A percentile compares a stretch with the other conserved stretches of the same genome.
These are phyloP conservation scores for Sesia apiformis DNA, from an alignment of 2,888 invertebrate species.

Conservation along the genomic window DNA sequence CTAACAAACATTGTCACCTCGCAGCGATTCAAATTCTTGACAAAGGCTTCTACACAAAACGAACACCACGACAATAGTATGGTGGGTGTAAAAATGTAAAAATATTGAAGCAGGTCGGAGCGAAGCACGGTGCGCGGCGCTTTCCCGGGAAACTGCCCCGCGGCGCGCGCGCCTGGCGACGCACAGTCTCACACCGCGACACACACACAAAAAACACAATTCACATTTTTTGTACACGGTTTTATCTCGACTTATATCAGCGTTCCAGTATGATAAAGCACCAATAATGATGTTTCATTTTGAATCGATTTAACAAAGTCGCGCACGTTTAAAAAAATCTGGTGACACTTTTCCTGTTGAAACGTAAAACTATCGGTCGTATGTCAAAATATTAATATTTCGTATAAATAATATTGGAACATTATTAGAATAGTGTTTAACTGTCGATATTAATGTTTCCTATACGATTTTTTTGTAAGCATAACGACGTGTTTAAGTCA, in stretches of 20 bases:
- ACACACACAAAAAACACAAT: conserved; percentile 56
- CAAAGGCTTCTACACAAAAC: conserved; percentile 59
- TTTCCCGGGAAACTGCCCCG: conserved; percentile 69
- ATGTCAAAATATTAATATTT: background rate
- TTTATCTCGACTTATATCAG: conserved; percentile 64
- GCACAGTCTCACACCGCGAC: conserved; percentile 60
- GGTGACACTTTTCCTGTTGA: conserved; percentile 14
- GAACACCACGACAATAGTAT: conserved; percentile 47
- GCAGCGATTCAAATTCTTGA: conserved; percentile 52
- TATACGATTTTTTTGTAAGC: background rate
- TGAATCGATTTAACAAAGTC: conserved; percentile 55
- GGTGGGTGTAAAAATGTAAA: conserved; percentile 65
- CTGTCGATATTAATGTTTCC: background rate
- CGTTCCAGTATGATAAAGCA: conserved; percentile 63
- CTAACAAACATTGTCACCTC: conserved; percentile 71
- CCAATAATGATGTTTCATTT: conserved; percentile 73
- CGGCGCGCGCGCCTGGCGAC: conserved; percentile 62
- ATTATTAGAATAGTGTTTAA: background rate
- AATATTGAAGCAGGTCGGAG: conserved; percentile 60
- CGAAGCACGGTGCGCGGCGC: conserved; percentile 23
- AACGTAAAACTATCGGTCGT: conserved; percentile 13
- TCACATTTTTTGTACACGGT: conserved; percentile 42
- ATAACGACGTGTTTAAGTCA: conserved; percentile 19
- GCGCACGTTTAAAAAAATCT: conserved; percentile 12
- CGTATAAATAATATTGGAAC: background rate